phyloP scores from a whole-genome alignment of 2,797 vertebrate genomes.

The Amblyraja radiata region DNA sequence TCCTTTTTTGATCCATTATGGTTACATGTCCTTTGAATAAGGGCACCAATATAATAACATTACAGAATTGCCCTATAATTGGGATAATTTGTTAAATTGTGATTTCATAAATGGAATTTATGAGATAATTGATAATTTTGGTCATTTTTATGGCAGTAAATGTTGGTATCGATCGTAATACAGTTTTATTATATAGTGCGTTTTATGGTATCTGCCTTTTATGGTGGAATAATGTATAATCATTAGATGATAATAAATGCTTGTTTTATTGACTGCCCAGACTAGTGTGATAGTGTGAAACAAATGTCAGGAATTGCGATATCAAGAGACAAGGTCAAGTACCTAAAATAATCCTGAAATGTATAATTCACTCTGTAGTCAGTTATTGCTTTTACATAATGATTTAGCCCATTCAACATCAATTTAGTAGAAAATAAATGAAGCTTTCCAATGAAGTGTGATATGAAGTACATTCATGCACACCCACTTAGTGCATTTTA shows the following conservation, averaged over 20 bases:
- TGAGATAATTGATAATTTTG: constrained; percentile 16
- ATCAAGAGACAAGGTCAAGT: constrained; percentile 23
- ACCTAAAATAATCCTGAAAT: constrained; percentile 32
- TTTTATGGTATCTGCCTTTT: constrained; percentile 21
- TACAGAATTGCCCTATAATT: not conserved
- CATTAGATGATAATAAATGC: constrained; percentile 22
- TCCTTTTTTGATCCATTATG: not conserved
- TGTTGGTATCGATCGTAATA: constrained; percentile 31
- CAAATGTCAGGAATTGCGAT: not conserved
- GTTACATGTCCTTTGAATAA: not conserved
- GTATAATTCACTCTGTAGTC: constrained; percentile 28
- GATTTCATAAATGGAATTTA: constrained; percentile 28
- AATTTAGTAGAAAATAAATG: constrained; percentile 34
- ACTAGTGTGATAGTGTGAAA: constrained; percentile 15
- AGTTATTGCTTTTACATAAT: constrained; percentile 38
- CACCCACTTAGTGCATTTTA: constrained; percentile 34
- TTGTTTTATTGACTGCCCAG: constrained; percentile 23
- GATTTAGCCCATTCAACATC: constrained; percentile 36
- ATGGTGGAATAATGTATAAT: constrained; percentile 14
- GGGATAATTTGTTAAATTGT: constrained; percentile 20
- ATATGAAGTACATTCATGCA: constrained; percentile 38
- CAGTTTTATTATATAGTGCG: constrained; percentile 22
- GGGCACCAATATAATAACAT: not conserved
- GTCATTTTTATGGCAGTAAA: constrained; percentile 27
- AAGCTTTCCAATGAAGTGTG: constrained; percentile 38